A percentile compares a stretch with the other conserved stretches of the same genome.
Conservation (phyloP, 2,888 invertebrate species). For the Parasteatoda lunata region DNA sequence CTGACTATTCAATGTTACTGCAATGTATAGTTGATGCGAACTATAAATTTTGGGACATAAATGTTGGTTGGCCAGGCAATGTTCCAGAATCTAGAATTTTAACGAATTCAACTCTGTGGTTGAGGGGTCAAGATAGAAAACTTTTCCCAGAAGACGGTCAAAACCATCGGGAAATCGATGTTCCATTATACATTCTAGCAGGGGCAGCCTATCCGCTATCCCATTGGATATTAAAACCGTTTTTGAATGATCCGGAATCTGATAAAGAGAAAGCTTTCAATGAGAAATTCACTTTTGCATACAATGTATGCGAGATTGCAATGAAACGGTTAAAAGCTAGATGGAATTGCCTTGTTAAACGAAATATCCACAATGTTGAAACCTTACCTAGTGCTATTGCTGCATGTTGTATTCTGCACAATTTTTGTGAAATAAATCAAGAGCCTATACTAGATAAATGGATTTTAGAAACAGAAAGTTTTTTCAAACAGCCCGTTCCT, state of each 20-base stretch:
- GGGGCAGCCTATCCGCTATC: conserved; percentile 44
- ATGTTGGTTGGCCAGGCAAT: conserved; percentile 51
- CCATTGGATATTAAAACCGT: conserved; percentile 42
- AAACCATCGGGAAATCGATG: conserved; percentile 1
- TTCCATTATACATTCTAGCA: conserved; percentile 46
- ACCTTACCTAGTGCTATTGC: conserved; percentile 21
- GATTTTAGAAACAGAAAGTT: conserved; percentile 43
- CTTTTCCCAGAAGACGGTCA: conserved; percentile 32
- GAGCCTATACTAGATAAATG: conserved; percentile 36
- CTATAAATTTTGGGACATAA: conserved; percentile 45
- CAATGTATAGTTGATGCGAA: conserved; percentile 49
- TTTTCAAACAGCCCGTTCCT: conserved; percentile 40
- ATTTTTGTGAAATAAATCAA: conserved; percentile 44
- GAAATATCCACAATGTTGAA: conserved; percentile 36
- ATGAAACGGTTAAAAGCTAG: conserved; percentile 49
- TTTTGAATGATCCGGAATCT: conserved; percentile 22
- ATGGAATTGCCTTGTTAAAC: conserved; percentile 36
- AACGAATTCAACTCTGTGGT: conserved; percentile 38
- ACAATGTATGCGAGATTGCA: conserved; percentile 52
- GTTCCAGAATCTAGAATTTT: conserved; percentile 48
- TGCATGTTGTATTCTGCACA: conserved; percentile 47
- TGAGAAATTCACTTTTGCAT: conserved; percentile 50
- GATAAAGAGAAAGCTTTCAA: conserved; percentile 32
- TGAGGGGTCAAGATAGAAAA: conserved; percentile 39
- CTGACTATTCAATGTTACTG: conserved; percentile 31